Conservation (phyloP, 1,140 invertebrate species). For the Leptopilina clavipes region DNA sequence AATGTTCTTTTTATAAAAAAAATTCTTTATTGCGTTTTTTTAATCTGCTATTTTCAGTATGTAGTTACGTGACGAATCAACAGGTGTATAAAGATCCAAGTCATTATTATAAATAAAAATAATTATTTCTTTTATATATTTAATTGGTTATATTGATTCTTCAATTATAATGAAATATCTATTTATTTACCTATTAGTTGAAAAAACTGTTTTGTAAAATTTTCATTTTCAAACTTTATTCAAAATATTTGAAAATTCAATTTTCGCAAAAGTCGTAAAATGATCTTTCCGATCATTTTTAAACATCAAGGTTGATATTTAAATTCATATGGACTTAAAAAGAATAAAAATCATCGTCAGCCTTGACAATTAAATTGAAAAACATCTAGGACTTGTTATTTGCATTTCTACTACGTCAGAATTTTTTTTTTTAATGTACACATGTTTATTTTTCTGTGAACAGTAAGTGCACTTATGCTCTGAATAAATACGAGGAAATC, state of each 20-base stretch:
- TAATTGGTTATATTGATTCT: not conserved
- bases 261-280: not conserved
- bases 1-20: not conserved
- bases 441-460: not conserved
- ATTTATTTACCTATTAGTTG: not conserved
- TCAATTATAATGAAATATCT: not conserved
- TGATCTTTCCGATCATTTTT: not conserved
- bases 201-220: not conserved
- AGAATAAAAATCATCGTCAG: slow-evolving; percentile 1
- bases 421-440: not conserved
- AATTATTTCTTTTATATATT: slow-evolving; percentile 5
- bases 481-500: not conserved
- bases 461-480: not conserved
- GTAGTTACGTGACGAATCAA: not conserved
- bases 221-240: too few species aligned
- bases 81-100: not conserved
- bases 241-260: not conserved
- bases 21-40: not conserved
- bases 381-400: not conserved
- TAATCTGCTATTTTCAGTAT: not conserved
- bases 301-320: not conserved
- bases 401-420: not conserved
- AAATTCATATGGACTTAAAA: not conserved
- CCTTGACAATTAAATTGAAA: not conserved
- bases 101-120: not conserved